Evolutionary conservation across 2,888 invertebrate genomes (phyloP).

Genomic region (Helicoverpa assulta): DNA sequence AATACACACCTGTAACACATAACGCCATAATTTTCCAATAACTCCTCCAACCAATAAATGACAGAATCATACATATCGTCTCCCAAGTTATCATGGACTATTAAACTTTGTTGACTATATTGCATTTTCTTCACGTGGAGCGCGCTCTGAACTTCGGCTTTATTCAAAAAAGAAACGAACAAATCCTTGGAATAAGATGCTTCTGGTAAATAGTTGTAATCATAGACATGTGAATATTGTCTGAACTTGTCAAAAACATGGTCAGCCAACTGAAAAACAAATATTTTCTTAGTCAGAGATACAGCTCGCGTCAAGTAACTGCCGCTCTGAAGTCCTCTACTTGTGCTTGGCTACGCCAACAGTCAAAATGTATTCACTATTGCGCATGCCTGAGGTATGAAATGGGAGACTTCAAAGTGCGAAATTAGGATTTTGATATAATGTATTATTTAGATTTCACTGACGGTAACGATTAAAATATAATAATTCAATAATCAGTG

Average conservation of each 20-base stretch:
- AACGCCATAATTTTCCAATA: conserved; percentile 56
- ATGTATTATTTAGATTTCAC: too few relatives aligned
- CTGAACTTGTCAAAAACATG: neutral
- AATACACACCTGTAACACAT: conserved; percentile 42
- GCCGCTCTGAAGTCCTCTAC: too few relatives aligned
- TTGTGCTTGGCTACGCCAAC: too few relatives aligned
- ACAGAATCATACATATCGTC: conserved; percentile 4
- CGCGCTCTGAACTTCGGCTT: conserved; percentile 32
- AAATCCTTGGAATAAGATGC: accelerated
- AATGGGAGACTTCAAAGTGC: too few relatives aligned
- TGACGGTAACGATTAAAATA: too few relatives aligned
- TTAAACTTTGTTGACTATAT: accelerated
- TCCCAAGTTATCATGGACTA: neutral
- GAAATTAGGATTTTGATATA: too few relatives aligned
- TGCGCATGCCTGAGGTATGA: too few relatives aligned
- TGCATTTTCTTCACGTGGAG: conserved; percentile 44
- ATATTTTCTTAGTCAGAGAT: neutral
- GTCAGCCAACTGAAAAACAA: neutral
- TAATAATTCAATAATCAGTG: too few relatives aligned
- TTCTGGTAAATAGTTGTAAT: conserved; percentile 20
- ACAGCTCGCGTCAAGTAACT: too few relatives aligned
- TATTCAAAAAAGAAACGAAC: conserved; percentile 28
- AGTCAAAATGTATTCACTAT: too few relatives aligned
- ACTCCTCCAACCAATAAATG: conserved; percentile 58
- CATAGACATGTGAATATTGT: neutral